phyloP scores from a whole-genome alignment of 2,797 vertebrate species.

The Synaphobranchus kaupii region DNA sequence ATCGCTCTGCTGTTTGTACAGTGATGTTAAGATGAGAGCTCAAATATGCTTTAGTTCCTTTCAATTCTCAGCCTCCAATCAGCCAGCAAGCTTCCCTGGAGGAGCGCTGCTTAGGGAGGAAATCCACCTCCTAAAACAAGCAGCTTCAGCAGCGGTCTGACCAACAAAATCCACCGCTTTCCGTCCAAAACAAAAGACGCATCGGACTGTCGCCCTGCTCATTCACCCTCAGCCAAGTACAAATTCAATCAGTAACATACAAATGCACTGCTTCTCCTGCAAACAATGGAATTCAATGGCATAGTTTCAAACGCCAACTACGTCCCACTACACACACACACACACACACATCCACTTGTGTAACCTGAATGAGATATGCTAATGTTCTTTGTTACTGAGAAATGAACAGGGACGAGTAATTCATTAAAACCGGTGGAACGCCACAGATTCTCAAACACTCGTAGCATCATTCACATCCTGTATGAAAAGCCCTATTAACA shows the following conservation, averaged over 20 bases:
- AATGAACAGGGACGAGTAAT: constrained; percentile 28
- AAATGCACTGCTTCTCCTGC: background rate
- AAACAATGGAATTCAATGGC: background rate
- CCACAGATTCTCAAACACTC: constrained; percentile 18
- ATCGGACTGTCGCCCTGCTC: background rate
- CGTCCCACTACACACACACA: background rate
- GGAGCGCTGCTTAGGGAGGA: background rate
- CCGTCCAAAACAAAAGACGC: constrained; percentile 4
- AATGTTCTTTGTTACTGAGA: background rate
- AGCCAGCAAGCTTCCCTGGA: background rate
- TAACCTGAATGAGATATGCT: constrained; percentile 30
- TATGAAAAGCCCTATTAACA: constrained; percentile 27
- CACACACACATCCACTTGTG: background rate
- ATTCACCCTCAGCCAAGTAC: constrained; percentile 4
- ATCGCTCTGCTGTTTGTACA: background rate
- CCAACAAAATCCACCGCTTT: background rate
- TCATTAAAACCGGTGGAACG: constrained; percentile 31
- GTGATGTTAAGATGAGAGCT: background rate
- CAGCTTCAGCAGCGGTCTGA: background rate
- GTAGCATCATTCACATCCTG: background rate
- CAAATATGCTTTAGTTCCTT: background rate
- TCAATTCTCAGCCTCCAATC: background rate
- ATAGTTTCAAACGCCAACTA: background rate
- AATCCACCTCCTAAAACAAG: background rate
- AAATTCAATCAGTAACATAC: constrained; percentile 13